Evolutionary conservation across 2,888 invertebrate species (phyloP).

Genomic region (Amphipoea lucens): DNA sequence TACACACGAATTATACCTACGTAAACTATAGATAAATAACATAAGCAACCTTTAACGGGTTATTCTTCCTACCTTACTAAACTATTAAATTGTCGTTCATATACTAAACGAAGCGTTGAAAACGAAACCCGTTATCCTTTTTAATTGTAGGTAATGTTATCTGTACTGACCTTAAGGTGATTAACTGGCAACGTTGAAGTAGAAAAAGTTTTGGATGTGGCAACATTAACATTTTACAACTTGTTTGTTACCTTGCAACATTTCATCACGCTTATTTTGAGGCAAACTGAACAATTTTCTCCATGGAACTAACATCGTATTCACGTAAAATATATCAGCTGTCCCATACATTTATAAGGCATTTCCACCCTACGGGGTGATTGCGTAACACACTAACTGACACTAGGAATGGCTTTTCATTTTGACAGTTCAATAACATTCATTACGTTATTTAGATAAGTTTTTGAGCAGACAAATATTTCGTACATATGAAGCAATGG

Average conservation of each 20-base stretch:
- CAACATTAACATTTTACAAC: conserved; percentile 12
- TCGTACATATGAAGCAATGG: too few species aligned
- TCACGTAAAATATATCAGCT: too few species aligned
- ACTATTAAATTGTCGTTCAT: conserved; percentile 14
- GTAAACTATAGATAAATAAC: conserved; percentile 6
- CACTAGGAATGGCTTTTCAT: too few species aligned
- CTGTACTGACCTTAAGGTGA: conserved; percentile 57
- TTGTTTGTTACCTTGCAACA: background rate
- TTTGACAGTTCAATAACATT: too few species aligned
- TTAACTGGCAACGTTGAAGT: conserved; percentile 45
- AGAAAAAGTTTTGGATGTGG: conserved; percentile 22
- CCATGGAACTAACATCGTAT: too few species aligned
- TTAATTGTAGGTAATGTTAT: conserved; percentile 73
- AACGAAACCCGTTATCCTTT: conserved; percentile 72
- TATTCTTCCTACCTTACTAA: conserved; percentile 9
- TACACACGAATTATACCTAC: background rate
- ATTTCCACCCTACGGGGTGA: too few species aligned
- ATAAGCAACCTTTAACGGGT: background rate
- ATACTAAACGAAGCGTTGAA: conserved; percentile 60
- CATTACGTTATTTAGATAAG: too few species aligned
- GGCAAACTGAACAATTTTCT: too few species aligned
- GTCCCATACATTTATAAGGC: too few species aligned
- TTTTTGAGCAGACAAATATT: too few species aligned
- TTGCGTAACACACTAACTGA: too few species aligned
- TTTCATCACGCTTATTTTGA: too few species aligned